A percentile compares a stretch with the other conserved stretches of the same genome.
Conservation (phyloP, 2,888 invertebrate species). For the Drosophila stalkeri region DNA sequence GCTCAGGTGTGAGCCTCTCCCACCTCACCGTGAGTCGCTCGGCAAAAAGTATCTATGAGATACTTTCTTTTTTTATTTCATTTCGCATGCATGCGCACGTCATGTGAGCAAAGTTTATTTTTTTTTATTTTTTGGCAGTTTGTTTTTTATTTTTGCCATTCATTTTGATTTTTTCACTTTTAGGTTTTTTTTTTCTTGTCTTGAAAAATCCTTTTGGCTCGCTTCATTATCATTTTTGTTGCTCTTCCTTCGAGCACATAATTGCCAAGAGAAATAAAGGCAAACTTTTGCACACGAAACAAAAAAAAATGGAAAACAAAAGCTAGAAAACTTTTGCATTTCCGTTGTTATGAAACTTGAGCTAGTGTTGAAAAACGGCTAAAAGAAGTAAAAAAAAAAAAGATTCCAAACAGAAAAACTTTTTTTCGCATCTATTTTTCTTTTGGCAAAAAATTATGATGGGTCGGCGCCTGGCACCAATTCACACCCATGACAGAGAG, state of each 20-base stretch:
- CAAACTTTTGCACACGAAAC: slow-evolving; percentile 34
- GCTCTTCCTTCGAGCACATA: slow-evolving; percentile 64
- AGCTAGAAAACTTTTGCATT: slow-evolving; percentile 67
- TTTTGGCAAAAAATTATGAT: slow-evolving; percentile 76
- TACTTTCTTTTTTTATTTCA: slow-evolving; percentile 55
- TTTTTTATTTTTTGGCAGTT: slow-evolving; percentile 21
- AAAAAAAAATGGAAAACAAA: neutral
- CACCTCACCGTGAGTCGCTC: slow-evolving; percentile 18
- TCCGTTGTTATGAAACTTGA: slow-evolving; percentile 78
- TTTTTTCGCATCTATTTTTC: slow-evolving; percentile 35
- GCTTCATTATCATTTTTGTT: slow-evolving; percentile 74
- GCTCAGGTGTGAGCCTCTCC: slow-evolving; percentile 31
- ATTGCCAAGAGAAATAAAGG: slow-evolving; percentile 66
- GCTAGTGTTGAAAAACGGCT: slow-evolving; percentile 41
- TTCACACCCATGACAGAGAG: slow-evolving; percentile 63
- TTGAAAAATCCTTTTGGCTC: slow-evolving; percentile 64
- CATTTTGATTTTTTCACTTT: slow-evolving; percentile 21
- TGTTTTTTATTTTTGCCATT: slow-evolving; percentile 35
- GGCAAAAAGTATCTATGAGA: slow-evolving; percentile 66
- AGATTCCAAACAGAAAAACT: slow-evolving; percentile 32
- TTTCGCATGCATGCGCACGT: slow-evolving; percentile 67
- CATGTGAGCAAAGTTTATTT: slow-evolving; percentile 50
- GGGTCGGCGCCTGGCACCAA: slow-evolving; percentile 84
- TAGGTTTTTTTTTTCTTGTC: slow-evolving; percentile 59
- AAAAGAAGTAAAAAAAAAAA: slow-evolving; percentile 22